Evolutionary conservation across 2,797 vertebrate species (phyloP).

Genomic region (Anisognathus igniventris): DNA sequence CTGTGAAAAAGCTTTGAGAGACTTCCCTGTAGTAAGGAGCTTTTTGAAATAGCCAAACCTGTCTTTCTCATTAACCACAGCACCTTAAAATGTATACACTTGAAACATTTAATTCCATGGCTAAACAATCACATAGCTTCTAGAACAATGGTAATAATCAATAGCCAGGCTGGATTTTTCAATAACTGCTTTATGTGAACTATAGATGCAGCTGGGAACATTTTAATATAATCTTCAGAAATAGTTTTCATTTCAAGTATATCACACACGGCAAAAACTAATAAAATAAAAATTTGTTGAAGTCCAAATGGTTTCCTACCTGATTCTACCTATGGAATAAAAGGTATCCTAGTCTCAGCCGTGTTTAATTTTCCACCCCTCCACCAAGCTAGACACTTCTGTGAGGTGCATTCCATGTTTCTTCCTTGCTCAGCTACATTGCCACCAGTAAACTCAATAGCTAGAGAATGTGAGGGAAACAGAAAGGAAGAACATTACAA

Average conservation of each 20-base stretch:
- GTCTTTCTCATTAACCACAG: background rate
- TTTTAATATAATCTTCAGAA: background rate
- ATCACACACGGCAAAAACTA: slow-evolving; percentile 9
- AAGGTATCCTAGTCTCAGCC: background rate
- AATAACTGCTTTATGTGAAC: background rate
- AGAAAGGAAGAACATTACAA: background rate
- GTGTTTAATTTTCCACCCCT: background rate
- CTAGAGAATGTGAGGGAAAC: background rate
- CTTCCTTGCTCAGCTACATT: background rate
- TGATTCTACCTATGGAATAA: background rate
- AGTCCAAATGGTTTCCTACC: background rate
- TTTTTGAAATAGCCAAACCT: background rate
- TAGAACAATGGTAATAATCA: background rate
- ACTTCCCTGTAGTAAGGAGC: background rate
- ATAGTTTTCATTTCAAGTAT: background rate
- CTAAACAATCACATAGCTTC: background rate
- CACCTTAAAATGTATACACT: background rate
- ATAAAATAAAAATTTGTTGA: background rate
- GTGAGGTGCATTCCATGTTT: background rate
- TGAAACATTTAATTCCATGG: background rate
- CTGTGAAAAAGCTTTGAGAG: background rate
- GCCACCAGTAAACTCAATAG: background rate
- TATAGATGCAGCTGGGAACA: background rate
- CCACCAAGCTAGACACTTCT: background rate
- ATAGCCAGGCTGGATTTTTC: background rate